Percentiles rank a stretch among this genome's conserved stretches.
Evolutionary conservation across 2,888 invertebrate species (phyloP).

Genomic region (Graphium colonna): DNA sequence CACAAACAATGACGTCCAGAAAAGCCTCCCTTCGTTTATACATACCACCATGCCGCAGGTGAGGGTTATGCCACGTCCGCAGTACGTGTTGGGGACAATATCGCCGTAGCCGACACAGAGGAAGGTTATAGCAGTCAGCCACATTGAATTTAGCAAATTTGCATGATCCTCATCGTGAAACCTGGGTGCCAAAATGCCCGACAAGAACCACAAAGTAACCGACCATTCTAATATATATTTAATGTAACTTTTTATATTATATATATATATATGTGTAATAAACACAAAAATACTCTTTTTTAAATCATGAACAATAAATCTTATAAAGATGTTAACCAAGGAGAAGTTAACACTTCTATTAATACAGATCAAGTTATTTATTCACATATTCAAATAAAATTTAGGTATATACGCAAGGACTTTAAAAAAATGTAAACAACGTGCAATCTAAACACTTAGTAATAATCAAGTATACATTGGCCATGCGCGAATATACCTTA

Average conservation of each 20-base stretch:
- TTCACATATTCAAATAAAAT: conserved; percentile 49
- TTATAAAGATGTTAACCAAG: background rate
- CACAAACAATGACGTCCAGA: conserved; percentile 48
- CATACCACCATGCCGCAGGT: conserved; percentile 99
- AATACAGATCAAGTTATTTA: conserved; percentile 44
- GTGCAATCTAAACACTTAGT: conserved; percentile 76
- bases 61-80: conserved; percentile 99
- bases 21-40: conserved; percentile 67
- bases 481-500: conserved; percentile 61
- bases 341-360: background rate
- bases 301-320: background rate
- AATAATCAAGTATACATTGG: conserved; percentile 64
- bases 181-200: conserved; percentile 84
- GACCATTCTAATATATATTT: conserved; percentile 33
- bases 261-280: background rate
- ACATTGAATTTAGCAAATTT: conserved; percentile 99
- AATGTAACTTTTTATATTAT: conserved; percentile 2
- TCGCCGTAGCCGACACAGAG: conserved; percentile 99
- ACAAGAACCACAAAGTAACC: conserved; percentile 77
- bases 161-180: conserved; percentile 99
- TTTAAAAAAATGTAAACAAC: conserved; percentile 60
- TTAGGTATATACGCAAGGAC: conserved; percentile 57
- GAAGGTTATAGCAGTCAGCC: conserved; percentile 99
- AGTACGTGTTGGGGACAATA: conserved; percentile 99
- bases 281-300: background rate